Evolutionary conservation across 1,140 invertebrate species (phyloP).

Genomic region (Cydia splendana): DNA sequence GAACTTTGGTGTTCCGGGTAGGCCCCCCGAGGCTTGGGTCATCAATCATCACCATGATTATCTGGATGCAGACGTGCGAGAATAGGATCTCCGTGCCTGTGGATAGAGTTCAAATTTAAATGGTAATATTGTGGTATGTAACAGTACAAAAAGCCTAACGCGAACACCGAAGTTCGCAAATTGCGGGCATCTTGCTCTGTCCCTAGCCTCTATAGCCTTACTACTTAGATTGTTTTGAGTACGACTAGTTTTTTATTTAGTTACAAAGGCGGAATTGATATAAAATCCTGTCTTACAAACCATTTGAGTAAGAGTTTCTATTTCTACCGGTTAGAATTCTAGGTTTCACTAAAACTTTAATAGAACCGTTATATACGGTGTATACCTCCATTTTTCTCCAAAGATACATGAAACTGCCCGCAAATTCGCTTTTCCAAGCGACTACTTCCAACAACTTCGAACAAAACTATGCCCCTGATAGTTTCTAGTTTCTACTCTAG

Average conservation of each 20-base stretch:
- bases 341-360: background rate
- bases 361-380: no score
- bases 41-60: conserved; percentile 93
- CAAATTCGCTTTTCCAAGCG: conserved; percentile 3
- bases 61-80: conserved; percentile 84
- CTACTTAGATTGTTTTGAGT: no score
- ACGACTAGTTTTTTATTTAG: no score
- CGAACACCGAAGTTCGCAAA: no score
- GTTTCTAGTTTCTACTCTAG: background rate
- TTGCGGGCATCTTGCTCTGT: no score
- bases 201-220: no score
- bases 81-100: conserved; percentile 71
- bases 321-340: no score
- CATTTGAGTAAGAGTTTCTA: no score
- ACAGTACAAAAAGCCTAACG: no score
- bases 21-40: conserved; percentile 91
- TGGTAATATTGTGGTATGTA: background rate
- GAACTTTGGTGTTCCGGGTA: no score
- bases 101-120: conserved; percentile 13
- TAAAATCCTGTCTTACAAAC: no score
- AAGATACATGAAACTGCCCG: background rate
- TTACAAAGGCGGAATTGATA: no score
- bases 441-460: background rate
- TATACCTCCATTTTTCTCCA: background rate
- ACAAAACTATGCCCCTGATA: background rate